Base-by-base conservation (phyloP, 2,113 vertebrate species). In the Trematomus loennbergii region DNA sequence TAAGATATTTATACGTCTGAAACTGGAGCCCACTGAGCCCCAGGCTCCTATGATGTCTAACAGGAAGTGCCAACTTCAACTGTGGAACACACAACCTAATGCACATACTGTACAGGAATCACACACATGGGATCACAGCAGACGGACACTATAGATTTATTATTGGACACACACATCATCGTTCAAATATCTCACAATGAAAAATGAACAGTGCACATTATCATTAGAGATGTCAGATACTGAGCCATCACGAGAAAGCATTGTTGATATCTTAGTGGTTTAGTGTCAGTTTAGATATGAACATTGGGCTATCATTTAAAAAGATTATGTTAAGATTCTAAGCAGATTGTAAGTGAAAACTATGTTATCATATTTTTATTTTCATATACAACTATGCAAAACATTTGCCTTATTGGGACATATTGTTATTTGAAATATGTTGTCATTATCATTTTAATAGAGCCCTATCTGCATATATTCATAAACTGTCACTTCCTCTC, bases 1-100 rank as follows among this genome's bases (percentile, higher is more conserved):
- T 29, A 64, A 65, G 18, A 70, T 46, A 78, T 77, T 67, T 62
- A 55, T 22, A 53, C 64, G 46, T 12, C 22, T 62, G 70, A 79
- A 87, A 87, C 18, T 59, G 63, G 72, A 90, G 43, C 77, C 52
- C 75, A 61, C 67, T 40, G 45, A 48, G 43, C 7, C 48, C 40
- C 10, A 11, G 57, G 55, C 77, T 82, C 49, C 22, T 63, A 20
- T 84, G 74, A 76, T 7, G 69, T 59, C 67, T 64, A 5, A 76
- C 83, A 66, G 71, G 81, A 82, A 84, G 46, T 36, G 7, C 22
- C n/a, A 5, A 22, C 75, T 49, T 61, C 6, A 60, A 60, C 65
- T 49, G 16, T 8, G 12, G 64, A 48, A 18, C 68, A 48, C 36
- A 54, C 33, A 25, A 6, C 13, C 40, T 70, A 46, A 9, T 64